Evolutionary conservation across 2,888 invertebrate genomes (phyloP).

Genomic region (Chromoteleia sp.): DNA sequence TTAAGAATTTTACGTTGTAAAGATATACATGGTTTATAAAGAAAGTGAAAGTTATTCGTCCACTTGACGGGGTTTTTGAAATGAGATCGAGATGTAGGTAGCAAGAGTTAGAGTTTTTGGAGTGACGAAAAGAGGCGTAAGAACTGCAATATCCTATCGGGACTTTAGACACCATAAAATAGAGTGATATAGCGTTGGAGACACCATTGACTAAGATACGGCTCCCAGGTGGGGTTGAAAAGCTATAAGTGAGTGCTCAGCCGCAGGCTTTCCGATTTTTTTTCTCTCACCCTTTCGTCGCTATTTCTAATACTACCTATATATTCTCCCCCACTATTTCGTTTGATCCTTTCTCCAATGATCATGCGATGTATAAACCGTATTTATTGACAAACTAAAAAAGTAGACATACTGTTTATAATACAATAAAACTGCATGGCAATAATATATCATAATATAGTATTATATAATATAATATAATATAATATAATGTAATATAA

Average conservation of each 20-base stretch:
- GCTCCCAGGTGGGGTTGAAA: slow-evolving; percentile 77
- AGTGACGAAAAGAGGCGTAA: slow-evolving; percentile 27
- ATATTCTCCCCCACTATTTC: slow-evolving; percentile 59
- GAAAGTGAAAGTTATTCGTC: no score
- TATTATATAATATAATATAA: no score
- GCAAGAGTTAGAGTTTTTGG: slow-evolving; percentile 1
- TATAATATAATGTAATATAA: no score
- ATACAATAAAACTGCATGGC: not conserved
- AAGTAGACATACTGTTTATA: not conserved
- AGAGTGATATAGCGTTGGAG: slow-evolving; percentile 79
- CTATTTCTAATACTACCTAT: slow-evolving; percentile 66
- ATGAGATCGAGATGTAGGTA: slow-evolving; percentile 31
- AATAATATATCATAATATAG: no score
- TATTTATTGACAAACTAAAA: slow-evolving; percentile 5
- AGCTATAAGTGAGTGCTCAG: slow-evolving; percentile 80
- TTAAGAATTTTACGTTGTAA: no score
- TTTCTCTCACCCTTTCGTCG: slow-evolving; percentile 69
- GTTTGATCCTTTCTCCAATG: slow-evolving; percentile 70
- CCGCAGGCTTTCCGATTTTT: slow-evolving; percentile 74
- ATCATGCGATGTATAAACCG: slow-evolving; percentile 15
- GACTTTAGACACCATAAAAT: slow-evolving; percentile 81
- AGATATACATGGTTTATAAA: no score
- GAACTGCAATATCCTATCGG: slow-evolving; percentile 71
- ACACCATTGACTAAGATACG: slow-evolving; percentile 82
- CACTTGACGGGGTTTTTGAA: slow-evolving; percentile 5